These are phyloP conservation scores for Cossypha heuglini DNA, from an alignment of 2,797 vertebrate species.

Conservation along the genomic window DNA sequence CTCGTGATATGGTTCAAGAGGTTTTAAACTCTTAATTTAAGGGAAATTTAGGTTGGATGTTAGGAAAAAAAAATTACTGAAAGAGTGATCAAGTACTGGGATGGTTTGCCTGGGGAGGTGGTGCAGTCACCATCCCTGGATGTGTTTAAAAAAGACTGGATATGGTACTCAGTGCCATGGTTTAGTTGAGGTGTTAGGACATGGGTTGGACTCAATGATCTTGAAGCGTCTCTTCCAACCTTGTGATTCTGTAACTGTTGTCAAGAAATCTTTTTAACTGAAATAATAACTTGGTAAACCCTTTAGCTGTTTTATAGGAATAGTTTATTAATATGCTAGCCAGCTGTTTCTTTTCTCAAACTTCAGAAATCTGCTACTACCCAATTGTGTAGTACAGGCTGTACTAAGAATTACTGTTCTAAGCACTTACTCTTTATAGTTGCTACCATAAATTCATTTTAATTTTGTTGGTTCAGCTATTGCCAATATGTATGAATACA, in stretches of 20 bases:
- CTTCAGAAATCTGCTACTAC: not conserved
- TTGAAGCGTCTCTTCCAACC: not conserved
- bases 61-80: not conserved
- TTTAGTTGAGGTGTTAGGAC: not conserved
- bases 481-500: not conserved
- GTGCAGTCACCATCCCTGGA: not conserved
- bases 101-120: not conserved
- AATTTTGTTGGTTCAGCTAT: not conserved
- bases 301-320: not conserved
- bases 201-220: not conserved
- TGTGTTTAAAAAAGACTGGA: not conserved
- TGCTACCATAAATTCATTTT: not conserved
- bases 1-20: not conserved
- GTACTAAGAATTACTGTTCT: not conserved
- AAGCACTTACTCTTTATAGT: not conserved
- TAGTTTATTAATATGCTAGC: not conserved
- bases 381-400: not conserved
- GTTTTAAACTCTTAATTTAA: not conserved
- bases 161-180: not conserved
- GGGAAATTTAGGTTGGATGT: not conserved
- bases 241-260: not conserved
- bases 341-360: not conserved
- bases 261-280: not conserved
- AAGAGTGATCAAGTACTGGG: not conserved
- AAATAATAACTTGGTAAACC: not conserved